These are phyloP conservation scores for Gallirallus australis DNA, from an alignment of 2,797 vertebrate species.

Conservation along the genomic window DNA sequence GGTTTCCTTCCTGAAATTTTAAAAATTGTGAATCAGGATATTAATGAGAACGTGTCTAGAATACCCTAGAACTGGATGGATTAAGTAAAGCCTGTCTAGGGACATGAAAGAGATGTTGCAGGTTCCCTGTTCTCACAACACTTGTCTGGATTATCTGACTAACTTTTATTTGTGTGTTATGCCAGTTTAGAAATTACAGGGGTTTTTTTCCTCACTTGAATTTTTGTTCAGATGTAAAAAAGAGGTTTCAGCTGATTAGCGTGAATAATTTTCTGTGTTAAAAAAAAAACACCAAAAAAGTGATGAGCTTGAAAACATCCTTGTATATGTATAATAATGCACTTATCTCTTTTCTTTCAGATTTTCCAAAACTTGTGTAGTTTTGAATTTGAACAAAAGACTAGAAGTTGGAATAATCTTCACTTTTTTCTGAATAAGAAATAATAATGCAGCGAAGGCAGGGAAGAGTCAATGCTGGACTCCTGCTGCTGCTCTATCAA, in stretches of 20 bases:
- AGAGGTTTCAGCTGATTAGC: not conserved
- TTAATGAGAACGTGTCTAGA: not conserved
- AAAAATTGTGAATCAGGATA: not conserved
- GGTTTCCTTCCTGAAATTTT: not conserved
- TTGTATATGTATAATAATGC: not conserved
- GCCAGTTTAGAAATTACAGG: not conserved
- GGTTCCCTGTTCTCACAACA: not conserved
- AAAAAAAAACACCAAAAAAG: not conserved
- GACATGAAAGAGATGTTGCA: not conserved
- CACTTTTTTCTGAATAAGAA: not conserved
- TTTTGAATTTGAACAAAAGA: not conserved
- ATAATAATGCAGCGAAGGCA: constrained; percentile 82
- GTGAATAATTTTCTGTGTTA: not conserved
- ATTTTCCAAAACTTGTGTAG: not conserved
- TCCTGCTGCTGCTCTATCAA: constrained; percentile 88
- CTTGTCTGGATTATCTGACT: not conserved
- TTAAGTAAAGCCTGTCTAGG: not conserved
- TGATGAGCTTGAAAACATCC: not conserved
- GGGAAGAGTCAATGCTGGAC: constrained; percentile 80
- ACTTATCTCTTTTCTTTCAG: constrained; percentile 62
- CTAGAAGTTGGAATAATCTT: not conserved
- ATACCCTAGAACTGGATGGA: not conserved
- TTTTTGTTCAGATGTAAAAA: not conserved
- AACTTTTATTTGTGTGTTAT: not conserved
- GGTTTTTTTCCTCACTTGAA: not conserved